Evolutionary conservation across 2,888 invertebrate genomes (phyloP).

Genomic region (Shargacucullia verbasci): DNA sequence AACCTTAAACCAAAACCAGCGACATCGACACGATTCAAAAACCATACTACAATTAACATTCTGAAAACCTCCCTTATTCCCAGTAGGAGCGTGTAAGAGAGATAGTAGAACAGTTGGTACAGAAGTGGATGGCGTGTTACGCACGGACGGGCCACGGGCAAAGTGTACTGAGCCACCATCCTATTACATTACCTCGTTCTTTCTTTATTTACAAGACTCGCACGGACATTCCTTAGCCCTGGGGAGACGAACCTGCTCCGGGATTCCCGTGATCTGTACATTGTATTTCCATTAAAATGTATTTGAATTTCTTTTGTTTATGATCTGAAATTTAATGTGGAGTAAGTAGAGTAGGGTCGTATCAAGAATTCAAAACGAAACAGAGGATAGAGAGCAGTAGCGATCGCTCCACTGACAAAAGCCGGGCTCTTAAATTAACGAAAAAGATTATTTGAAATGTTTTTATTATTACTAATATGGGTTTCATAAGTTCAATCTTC

Average conservation of each 20-base stretch:
- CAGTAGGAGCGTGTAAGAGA: slow-evolving; percentile 27
- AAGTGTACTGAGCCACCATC: slow-evolving; percentile 46
- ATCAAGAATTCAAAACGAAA: too few relatives aligned
- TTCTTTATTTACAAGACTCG: slow-evolving; percentile 67
- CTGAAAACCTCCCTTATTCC: slow-evolving; percentile 42
- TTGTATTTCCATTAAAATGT: slow-evolving; percentile 44
- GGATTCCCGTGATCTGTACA: slow-evolving; percentile 43
- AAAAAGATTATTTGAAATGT: too few relatives aligned
- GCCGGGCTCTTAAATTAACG: too few relatives aligned
- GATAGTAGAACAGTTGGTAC: slow-evolving; percentile 53
- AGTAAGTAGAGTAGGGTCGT: too few relatives aligned
- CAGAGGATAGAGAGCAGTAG: too few relatives aligned
- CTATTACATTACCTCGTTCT: slow-evolving; percentile 65
- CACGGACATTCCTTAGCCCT: slow-evolving; percentile 53
- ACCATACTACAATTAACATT: slow-evolving; percentile 4
- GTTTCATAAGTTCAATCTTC: too few relatives aligned
- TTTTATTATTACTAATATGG: too few relatives aligned
- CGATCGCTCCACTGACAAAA: too few relatives aligned
- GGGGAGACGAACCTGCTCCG: slow-evolving; percentile 39
- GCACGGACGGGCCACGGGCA: slow-evolving; percentile 63
- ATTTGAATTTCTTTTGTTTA: slow-evolving; percentile 44
- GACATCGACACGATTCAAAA: slow-evolving; percentile 3
- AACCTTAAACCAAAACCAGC: not conserved
- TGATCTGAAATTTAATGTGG: slow-evolving; percentile 12
- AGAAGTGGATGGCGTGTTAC: slow-evolving; percentile 63